These are phyloP conservation scores for Tipula confusa DNA, from an alignment of 2,888 invertebrate species.

Conservation along the genomic window DNA sequence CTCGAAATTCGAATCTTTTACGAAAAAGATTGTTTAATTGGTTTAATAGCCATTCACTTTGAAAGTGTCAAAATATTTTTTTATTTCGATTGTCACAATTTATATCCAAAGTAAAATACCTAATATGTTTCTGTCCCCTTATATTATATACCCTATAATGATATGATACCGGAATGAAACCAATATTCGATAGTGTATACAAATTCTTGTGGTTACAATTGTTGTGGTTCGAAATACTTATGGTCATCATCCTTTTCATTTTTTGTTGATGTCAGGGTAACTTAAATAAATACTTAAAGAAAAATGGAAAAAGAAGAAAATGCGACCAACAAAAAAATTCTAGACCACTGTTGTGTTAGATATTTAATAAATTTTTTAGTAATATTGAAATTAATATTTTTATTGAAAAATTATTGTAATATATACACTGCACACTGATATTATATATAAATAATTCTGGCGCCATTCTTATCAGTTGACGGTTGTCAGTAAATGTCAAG, in stretches of 20 bases:
- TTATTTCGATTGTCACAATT: neutral
- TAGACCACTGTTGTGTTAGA: neutral
- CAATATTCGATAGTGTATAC: neutral
- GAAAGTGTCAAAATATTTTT: neutral
- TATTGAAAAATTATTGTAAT: neutral
- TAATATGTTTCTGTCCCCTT: neutral
- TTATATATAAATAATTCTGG: neutral
- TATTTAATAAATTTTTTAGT: neutral
- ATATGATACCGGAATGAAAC: too few species aligned
- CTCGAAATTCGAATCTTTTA: neutral
- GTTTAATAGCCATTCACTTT: neutral
- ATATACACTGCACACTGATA: neutral
- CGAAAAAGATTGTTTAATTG: neutral
- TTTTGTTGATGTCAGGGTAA: neutral
- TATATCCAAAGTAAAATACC: neutral
- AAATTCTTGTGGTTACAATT: neutral
- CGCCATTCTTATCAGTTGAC: slow-evolving; percentile 3
- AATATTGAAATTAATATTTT: neutral
- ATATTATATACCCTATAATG: neutral
- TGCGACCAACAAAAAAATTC: neutral
- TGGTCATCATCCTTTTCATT: slow-evolving; percentile 12
- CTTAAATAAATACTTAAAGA: neutral
- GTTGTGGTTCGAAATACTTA: neutral
- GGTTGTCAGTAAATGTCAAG: neutral
- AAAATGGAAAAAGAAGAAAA: neutral